Conservation (phyloP, 1,140 invertebrate genomes). For the Scaptomyza montana region DNA sequence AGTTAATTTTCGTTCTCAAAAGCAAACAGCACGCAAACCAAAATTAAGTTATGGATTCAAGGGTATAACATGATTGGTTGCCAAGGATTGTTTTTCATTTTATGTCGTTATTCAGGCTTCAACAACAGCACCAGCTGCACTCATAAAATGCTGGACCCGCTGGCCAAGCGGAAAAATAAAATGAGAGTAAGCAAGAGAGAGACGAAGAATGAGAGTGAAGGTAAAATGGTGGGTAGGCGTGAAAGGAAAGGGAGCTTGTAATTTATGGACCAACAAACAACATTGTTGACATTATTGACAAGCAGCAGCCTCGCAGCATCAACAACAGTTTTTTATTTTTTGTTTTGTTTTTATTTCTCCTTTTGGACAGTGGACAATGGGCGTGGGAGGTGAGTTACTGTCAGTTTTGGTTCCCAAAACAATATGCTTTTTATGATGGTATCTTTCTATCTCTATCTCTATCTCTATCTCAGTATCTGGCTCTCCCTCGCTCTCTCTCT, state of each 20-base stretch:
- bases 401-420: conserved; percentile 56
- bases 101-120: conserved; percentile 19
- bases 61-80: conserved; percentile 1
- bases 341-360: too few species aligned
- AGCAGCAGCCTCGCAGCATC: conserved; percentile 35
- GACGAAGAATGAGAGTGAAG: too few species aligned
- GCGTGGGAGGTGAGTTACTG: conserved; percentile 11
- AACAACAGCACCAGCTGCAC: conserved; percentile 59
- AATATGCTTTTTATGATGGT: conserved; percentile 62
- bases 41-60: background rate
- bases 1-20: too few species aligned
- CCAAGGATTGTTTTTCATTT: background rate
- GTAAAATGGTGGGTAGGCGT: too few species aligned
- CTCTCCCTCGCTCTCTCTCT: background rate
- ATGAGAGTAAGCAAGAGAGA: background rate
- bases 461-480: too few species aligned
- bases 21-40: background rate
- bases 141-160: conserved; percentile 56
- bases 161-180: conserved; percentile 8
- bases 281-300: conserved; percentile 79
- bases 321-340: conserved; percentile 6
- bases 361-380: conserved; percentile 9
- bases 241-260: conserved; percentile 42
- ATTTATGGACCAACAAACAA: conserved; percentile 79
- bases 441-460: background rate